Percentiles rank a stretch among this genome's conserved stretches.
phyloP scores from a whole-genome alignment of 2,113 vertebrate species.

The Monarcha castaneiventris region DNA sequence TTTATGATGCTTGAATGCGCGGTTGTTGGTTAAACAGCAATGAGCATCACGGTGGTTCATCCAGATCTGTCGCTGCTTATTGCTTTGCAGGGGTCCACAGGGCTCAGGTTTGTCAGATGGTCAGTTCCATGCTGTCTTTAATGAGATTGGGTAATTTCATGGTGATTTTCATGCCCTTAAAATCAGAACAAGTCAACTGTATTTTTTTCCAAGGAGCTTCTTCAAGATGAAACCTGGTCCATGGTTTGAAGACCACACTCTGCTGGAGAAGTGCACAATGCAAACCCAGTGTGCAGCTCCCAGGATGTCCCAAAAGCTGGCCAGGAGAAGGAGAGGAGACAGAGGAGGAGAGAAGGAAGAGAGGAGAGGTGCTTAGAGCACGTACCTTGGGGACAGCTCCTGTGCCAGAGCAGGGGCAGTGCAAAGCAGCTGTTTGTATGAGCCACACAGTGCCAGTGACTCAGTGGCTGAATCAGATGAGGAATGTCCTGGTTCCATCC shows the following conservation, averaged over 20 bases:
- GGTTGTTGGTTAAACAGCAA: neutral
- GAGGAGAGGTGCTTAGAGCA: neutral
- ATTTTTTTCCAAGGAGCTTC: neutral
- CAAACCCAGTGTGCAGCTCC: rapidly evolving
- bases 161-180: neutral
- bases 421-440: neutral
- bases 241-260: neutral
- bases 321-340: neutral
- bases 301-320: rapidly evolving
- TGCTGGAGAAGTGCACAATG: neutral
- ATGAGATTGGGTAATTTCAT: neutral
- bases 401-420: neutral
- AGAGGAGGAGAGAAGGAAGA: neutral
- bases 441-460: neutral
- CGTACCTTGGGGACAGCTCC: neutral
- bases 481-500: neutral
- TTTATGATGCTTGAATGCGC: neutral
- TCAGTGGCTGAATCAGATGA: neutral
- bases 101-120: neutral
- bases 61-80: neutral
- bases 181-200: neutral
- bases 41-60: neutral
- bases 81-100: neutral
- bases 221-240: neutral
- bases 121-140: neutral